Percentiles rank a stretch among this genome's conserved stretches.
Evolutionary conservation across 2,113 vertebrate genomes (phyloP).

Genomic region (Egretta garzetta): DNA sequence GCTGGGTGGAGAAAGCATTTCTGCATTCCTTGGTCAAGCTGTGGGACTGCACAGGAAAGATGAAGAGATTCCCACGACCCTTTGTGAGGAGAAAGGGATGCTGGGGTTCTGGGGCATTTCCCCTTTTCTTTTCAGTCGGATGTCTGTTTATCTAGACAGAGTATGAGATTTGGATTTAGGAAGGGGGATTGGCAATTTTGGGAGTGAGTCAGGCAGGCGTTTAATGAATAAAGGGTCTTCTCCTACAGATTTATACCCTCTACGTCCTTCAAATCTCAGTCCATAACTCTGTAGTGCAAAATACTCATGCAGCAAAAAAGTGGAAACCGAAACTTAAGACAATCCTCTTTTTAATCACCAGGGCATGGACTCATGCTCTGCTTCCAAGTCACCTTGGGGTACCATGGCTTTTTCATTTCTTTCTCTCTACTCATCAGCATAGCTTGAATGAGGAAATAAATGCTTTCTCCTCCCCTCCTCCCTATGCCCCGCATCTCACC

Average conservation of each 20-base stretch:
- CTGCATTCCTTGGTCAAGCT: conserved; percentile 56
- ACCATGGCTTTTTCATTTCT: background rate
- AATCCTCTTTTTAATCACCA: background rate
- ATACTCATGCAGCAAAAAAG: background rate
- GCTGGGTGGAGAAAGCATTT: conserved; percentile 55
- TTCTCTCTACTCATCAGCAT: background rate
- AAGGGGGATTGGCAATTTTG: background rate
- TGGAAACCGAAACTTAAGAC: background rate
- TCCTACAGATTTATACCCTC: background rate
- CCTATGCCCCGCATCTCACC: background rate
- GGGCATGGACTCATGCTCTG: background rate
- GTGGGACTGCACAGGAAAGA: background rate
- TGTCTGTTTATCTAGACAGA: background rate
- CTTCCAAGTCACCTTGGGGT: background rate
- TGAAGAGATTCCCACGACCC: conserved; percentile 2
- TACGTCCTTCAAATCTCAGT: background rate
- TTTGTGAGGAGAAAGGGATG: background rate
- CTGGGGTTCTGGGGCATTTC: background rate
- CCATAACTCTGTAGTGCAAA: background rate
- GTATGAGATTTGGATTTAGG: background rate
- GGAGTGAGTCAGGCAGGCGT: background rate
- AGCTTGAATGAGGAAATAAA: conserved; percentile 15
- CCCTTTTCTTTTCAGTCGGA: background rate
- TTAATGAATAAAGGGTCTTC: background rate
- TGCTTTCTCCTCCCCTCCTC: background rate